Percentiles rank a stretch among this genome's conserved stretches.
Evolutionary conservation across 1,140 invertebrate species (phyloP).

Genomic region (Potamilus streckersoni): DNA sequence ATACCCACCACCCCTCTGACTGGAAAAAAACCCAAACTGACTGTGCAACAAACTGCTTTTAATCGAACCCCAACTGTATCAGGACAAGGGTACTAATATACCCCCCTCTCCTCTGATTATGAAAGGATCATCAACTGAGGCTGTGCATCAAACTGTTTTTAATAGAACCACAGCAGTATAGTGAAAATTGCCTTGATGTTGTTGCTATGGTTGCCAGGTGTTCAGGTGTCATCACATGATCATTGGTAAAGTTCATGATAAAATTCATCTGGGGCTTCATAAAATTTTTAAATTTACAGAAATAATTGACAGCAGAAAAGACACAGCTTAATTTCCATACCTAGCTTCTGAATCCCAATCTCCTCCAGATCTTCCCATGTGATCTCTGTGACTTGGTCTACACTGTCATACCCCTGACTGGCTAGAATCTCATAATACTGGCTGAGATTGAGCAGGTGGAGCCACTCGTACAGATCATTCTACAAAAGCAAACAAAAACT

Average conservation of each 20-base stretch:
- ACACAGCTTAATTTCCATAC: slow-evolving; percentile 45
- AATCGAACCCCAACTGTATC: no score
- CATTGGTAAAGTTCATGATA: no score
- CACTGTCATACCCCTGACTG: slow-evolving; percentile 92
- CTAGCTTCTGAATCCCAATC: slow-evolving; percentile 85
- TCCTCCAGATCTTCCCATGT: slow-evolving; percentile 99
- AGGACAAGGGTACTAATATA: not conserved
- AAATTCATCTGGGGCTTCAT: no score
- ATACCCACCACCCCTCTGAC: not conserved
- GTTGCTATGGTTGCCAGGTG: no score
- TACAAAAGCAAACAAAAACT: slow-evolving; percentile 31
- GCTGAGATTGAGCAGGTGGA: slow-evolving; percentile 88
- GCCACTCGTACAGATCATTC: slow-evolving; percentile 85
- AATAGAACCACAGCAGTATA: no score
- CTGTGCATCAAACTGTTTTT: not conserved
- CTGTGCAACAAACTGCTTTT: not conserved
- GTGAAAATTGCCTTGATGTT: no score
- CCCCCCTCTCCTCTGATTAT: not conserved
- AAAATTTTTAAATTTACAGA: no score
- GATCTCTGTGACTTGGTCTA: slow-evolving; percentile 87
- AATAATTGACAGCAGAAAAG: not conserved
- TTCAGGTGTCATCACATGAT: no score
- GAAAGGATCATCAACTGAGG: not conserved
- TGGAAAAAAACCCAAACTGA: not conserved
- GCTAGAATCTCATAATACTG: slow-evolving; percentile 90